Evolutionary conservation across 2,113 vertebrate species (phyloP), one percentile per base, ranked within the genome.

Genomic region (Aramus guarauna): DNA sequence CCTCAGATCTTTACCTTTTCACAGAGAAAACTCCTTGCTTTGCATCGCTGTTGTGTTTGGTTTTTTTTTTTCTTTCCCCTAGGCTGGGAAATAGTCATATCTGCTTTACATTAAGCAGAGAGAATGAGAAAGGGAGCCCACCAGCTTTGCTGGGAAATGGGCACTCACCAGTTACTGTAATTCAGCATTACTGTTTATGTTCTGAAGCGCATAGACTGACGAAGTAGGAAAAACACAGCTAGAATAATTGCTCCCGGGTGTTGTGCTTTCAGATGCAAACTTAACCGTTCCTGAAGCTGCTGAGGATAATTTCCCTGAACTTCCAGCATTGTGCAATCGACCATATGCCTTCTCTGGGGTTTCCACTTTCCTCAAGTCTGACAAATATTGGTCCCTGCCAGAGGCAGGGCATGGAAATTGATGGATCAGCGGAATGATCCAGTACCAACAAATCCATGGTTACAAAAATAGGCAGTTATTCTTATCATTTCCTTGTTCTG

Each of bases 391-490:
- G 48, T 62, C 41, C 24, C 50, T 43, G 58, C 29, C 6, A 1
- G 76, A 84, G 52, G n/a, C 86, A 74, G 55, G 32, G 23, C 34
- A 58, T 55, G 66, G 62, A 77, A 85, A 85, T 6, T 41, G 84
- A 76, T 88, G 93, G 92, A 94, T 92, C 83, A 56, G 48, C 88
- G 92, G 79, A 77, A 80, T 60, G 78, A 96, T 93, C 90, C 66
- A 13, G 55, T 45, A 83, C 63, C 66, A 93, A 72, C 74, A 85
- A 93, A 89, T 66, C 19, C 73, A 59, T 50, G 48, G 72, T 26
- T 83, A 81, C 68, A 94, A 93, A 96, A 97, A 96, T 86, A 96
- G 88, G n/a, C 62, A 80, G 89, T 95, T 94, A 92, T 96, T 95
- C 80, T 86, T 95, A 73, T 43, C 2, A 24, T 96, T 97, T 97